A percentile compares a stretch with the other conserved stretches of the same genome.
phyloP scores from a whole-genome alignment of 2,888 invertebrate species.

The Formica aserva region DNA sequence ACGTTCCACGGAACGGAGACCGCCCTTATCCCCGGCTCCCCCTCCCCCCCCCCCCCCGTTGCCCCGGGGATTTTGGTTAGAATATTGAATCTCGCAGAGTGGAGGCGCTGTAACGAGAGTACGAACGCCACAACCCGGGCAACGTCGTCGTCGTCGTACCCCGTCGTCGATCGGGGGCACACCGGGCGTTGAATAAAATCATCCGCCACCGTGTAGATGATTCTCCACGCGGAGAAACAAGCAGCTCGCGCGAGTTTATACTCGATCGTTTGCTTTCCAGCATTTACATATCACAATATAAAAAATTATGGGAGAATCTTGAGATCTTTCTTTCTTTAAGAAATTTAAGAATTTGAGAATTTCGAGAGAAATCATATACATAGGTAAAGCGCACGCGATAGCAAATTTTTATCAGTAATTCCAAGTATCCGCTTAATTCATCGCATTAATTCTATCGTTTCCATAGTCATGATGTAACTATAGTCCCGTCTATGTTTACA shows the following conservation, averaged over 20 bases:
- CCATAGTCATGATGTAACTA: neutral
- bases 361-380: neutral
- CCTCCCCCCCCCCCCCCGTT: conserved; percentile 64
- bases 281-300: neutral
- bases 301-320: neutral
- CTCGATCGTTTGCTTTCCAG: neutral
- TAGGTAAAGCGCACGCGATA: neutral
- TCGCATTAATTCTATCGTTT: conserved; percentile 1
- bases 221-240: conserved; percentile 32
- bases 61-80: conserved; percentile 86
- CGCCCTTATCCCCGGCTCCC: conserved; percentile 42
- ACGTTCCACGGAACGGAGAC: conserved; percentile 58
- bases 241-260: conserved; percentile 13
- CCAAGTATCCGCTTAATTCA: no score
- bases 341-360: neutral
- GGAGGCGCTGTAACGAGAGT: conserved; percentile 84
- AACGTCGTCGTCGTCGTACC: conserved; percentile 67
- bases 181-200: conserved; percentile 67
- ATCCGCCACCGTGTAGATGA: conserved; percentile 56
- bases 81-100: conserved; percentile 85
- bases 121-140: conserved; percentile 74
- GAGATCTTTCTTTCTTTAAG: neutral
- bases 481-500: neutral
- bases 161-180: conserved; percentile 55
- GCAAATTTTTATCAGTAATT: neutral